phyloP scores from a whole-genome alignment of 2,797 vertebrate species.

The Sylvilagus floridanus region DNA sequence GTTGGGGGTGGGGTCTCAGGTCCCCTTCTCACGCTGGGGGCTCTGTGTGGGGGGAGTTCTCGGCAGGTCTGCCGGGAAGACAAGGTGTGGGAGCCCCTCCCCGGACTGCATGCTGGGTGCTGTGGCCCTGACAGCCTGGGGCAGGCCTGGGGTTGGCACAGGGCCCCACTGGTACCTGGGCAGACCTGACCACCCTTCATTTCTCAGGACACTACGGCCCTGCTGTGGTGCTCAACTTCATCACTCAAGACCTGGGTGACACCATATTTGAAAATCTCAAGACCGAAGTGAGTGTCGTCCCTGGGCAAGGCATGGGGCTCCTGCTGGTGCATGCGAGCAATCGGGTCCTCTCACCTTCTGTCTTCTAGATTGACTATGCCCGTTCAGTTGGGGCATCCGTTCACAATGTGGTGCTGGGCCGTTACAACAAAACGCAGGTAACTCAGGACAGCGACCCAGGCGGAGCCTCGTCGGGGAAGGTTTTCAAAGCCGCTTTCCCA shows the following conservation, averaged over 20 bases:
- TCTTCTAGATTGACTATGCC: neutral
- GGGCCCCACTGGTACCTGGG: too few species aligned
- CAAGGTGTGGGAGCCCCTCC: fast-evolving
- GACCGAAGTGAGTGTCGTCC: neutral
- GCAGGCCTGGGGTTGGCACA: too few species aligned
- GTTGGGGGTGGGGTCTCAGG: too few species aligned
- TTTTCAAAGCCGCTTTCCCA: neutral
- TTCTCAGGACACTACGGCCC: neutral
- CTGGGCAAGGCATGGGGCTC: too few species aligned
- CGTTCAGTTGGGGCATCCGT: constrained; percentile 91
- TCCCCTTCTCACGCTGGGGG: too few species aligned
- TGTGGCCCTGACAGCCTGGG: neutral
- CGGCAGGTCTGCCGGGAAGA: neutral
- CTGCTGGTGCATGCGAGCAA: too few species aligned
- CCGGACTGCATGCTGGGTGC: neutral
- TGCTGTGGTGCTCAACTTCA: too few species aligned
- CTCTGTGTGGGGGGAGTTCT: too few species aligned
- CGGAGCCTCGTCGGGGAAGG: neutral
- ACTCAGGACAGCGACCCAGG: constrained; percentile 86
- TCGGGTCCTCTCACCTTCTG: neutral
- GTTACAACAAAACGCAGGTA: constrained; percentile 95
- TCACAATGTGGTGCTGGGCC: constrained; percentile 95
- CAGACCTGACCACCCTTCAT: neutral
- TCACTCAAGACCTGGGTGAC: too few species aligned
- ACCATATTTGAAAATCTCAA: neutral